These are phyloP conservation scores for Cephus cinctus DNA, from an alignment of 1,140 invertebrate genomes.

Conservation along the genomic window DNA sequence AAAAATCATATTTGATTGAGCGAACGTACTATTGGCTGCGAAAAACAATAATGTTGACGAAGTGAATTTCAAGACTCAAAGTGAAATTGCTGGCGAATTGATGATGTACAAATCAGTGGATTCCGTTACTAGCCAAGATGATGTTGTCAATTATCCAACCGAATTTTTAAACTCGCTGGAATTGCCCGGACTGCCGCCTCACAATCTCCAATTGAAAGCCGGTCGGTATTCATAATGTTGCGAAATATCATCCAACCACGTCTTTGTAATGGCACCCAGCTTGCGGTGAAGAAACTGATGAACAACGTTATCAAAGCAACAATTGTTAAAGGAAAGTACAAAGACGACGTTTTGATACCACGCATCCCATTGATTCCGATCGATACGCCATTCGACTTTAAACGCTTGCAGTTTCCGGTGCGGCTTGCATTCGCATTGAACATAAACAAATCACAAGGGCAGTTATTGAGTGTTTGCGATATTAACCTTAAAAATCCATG, in stretches of 20 bases:
- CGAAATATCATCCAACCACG: conserved; percentile 49
- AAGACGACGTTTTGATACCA: conserved; percentile 52
- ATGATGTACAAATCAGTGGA: conserved; percentile 44
- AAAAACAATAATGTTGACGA: conserved; percentile 35
- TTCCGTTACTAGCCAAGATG: conserved; percentile 35
- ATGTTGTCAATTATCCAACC: conserved; percentile 43
- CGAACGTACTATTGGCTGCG: conserved; percentile 36
- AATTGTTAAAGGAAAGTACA: conserved; percentile 45
- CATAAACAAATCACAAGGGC: conserved; percentile 60
- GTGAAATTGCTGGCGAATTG: conserved; percentile 29
- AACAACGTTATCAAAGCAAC: conserved; percentile 46
- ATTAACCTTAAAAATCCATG: conserved; percentile 42
- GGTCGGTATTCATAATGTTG: conserved; percentile 45
- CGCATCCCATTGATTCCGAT: conserved; percentile 49
- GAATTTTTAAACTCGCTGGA: conserved; percentile 52
- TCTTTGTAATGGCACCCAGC: conserved; percentile 53
- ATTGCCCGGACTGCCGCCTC: conserved; percentile 41
- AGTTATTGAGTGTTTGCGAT: conserved; percentile 45
- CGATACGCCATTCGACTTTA: conserved; percentile 46
- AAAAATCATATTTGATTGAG: conserved; percentile 41
- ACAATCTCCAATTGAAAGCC: conserved; percentile 47
- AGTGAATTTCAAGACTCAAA: conserved; percentile 37
- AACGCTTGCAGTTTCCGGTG: conserved; percentile 52
- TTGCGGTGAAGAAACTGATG: conserved; percentile 45
- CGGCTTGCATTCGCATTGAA: conserved; percentile 56